A percentile compares a stretch with the other conserved stretches of the same genome.
Conservation (phyloP, 2,797 vertebrate species). For the Silurus aristotelis region DNA sequence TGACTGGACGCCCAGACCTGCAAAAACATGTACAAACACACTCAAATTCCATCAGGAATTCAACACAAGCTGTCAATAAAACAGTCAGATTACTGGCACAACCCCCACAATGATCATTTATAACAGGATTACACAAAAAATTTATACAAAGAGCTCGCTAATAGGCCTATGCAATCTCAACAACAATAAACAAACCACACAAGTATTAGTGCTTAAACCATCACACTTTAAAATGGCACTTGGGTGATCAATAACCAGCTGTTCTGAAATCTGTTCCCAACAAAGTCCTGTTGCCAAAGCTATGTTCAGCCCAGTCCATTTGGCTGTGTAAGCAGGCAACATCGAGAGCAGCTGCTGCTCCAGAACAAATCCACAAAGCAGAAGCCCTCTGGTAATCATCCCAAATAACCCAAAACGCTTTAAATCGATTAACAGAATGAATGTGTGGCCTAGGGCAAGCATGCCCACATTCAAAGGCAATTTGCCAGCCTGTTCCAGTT, state of each 20-base stretch:
- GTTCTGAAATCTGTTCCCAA: slow-evolving; percentile 40
- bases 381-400: slow-evolving; percentile 35
- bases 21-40: background rate
- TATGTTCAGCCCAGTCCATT: slow-evolving; percentile 21
- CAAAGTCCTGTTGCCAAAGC: slow-evolving; percentile 22
- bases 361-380: slow-evolving; percentile 35
- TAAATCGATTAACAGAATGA: slow-evolving; percentile 46
- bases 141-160: background rate
- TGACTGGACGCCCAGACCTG: slow-evolving; percentile 89
- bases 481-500: slow-evolving; percentile 33
- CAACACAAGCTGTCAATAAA: slow-evolving; percentile 18
- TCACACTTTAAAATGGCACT: slow-evolving; percentile 16
- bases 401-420: slow-evolving; percentile 6
- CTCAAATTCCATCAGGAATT: slow-evolving; percentile 28
- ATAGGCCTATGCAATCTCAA: background rate
- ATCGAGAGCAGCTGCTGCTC: slow-evolving; percentile 24
- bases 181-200: background rate
- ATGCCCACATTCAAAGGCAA: slow-evolving; percentile 33
- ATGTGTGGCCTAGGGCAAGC: slow-evolving; percentile 8
- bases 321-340: slow-evolving; percentile 3
- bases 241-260: slow-evolving; percentile 7
- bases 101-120: background rate
- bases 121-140: background rate
- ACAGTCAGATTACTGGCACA: background rate
- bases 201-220: slow-evolving; percentile 12